Percentiles rank a stretch among this genome's conserved stretches.
phyloP scores from a whole-genome alignment of 2,888 invertebrate genomes.

The Ypsolopha scabrella region DNA sequence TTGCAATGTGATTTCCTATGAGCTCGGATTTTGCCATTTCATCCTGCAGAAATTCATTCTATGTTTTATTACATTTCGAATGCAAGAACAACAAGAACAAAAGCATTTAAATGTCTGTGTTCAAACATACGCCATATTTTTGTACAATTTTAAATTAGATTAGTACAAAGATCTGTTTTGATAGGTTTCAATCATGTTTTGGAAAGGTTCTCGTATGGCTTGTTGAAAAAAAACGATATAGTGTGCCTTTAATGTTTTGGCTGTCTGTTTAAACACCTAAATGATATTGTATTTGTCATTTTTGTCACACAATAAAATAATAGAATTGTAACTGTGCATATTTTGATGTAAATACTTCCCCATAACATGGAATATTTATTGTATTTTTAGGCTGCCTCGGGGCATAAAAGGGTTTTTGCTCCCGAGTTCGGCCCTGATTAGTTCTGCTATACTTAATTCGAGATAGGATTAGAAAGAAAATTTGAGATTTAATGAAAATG shows the following conservation, averaged over 20 bases:
- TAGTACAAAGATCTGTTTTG: not conserved
- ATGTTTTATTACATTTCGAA: no score
- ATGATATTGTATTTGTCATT: constrained; percentile 30
- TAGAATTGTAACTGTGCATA: constrained; percentile 39
- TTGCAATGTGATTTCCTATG: not conserved
- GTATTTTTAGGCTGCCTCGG: no score
- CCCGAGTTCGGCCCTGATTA: no score
- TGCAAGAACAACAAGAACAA: not conserved
- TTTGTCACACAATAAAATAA: constrained; percentile 56
- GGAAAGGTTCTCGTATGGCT: constrained; percentile 23
- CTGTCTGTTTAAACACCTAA: constrained; percentile 29
- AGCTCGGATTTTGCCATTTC: no score
- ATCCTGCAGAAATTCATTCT: no score
- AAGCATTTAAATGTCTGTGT: not conserved
- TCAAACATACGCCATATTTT: not conserved
- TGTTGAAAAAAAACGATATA: constrained; percentile 21
- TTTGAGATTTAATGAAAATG: no score
- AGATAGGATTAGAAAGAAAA: no score
- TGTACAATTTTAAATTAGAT: not conserved
- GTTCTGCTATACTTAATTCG: no score
- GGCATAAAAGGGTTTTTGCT: no score
- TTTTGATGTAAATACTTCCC: not conserved
- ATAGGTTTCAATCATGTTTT: constrained; percentile 11
- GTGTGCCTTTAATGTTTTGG: constrained; percentile 47
- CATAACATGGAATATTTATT: not conserved